phyloP scores from a whole-genome alignment of 2,888 invertebrate genomes.

The Leucoptera coffeella region DNA sequence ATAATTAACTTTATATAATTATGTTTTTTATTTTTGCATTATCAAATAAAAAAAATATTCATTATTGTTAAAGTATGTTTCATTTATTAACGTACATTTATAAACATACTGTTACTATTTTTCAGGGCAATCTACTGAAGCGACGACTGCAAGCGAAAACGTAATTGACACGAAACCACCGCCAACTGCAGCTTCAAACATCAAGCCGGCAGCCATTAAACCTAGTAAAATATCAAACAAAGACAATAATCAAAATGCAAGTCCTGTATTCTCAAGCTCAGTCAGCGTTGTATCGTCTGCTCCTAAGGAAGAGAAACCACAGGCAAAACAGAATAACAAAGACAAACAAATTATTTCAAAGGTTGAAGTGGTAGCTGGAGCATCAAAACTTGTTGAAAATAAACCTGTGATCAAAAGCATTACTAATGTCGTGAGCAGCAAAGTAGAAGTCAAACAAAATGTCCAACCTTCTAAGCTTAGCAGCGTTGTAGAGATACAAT shows the following conservation, averaged over 20 bases:
- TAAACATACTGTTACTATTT: background rate
- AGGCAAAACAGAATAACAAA: conserved; percentile 37
- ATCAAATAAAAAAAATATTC: too few relatives aligned
- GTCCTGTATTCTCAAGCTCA: conserved; percentile 31
- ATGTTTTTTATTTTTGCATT: too few relatives aligned
- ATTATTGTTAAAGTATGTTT: too few relatives aligned
- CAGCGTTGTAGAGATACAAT: conserved; percentile 51
- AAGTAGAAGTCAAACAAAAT: conserved; percentile 42
- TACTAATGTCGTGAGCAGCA: conserved; percentile 33
- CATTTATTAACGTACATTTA: too few relatives aligned
- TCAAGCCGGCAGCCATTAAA: conserved; percentile 36
- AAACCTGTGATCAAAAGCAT: conserved; percentile 20
- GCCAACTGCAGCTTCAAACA: conserved; percentile 22
- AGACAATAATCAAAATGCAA: conserved; percentile 28
- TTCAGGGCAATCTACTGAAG: conserved; percentile 38
- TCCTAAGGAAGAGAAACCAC: conserved; percentile 32
- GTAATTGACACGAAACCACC: conserved; percentile 44
- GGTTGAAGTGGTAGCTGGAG: conserved; percentile 51
- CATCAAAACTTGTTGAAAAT: conserved; percentile 39
- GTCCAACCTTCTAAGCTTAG: conserved; percentile 25
- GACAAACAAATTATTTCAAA: conserved; percentile 43
- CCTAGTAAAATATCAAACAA: conserved; percentile 34
- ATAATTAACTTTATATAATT: too few relatives aligned
- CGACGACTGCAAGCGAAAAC: conserved; percentile 35
- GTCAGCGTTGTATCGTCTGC: conserved; percentile 29